These are phyloP conservation scores for Campoletis sonorensis DNA, from an alignment of 1,140 invertebrate genomes.

Conservation along the genomic window DNA sequence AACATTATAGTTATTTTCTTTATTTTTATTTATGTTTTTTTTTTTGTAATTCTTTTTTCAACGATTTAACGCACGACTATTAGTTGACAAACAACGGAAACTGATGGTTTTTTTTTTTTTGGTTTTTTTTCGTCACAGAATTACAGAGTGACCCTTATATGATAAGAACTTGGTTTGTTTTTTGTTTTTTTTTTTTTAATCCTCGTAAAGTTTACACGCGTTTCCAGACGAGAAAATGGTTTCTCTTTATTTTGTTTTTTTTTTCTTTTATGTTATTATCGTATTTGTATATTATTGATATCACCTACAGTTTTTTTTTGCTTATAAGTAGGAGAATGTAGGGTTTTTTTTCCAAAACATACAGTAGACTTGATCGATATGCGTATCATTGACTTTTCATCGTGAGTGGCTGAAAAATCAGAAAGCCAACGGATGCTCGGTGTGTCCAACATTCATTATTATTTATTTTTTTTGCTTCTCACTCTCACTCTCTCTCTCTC, in stretches of 20 bases:
- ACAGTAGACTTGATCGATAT: constrained; percentile 53
- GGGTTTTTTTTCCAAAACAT: constrained; percentile 50
- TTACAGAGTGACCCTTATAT: constrained; percentile 48
- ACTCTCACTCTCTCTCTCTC: neutral
- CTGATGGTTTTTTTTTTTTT: constrained; percentile 45
- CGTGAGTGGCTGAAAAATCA: constrained; percentile 25
- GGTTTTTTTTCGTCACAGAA: constrained; percentile 46
- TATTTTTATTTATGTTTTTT: constrained; percentile 9
- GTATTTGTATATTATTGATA: constrained; percentile 52
- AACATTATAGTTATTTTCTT: constrained; percentile 31
- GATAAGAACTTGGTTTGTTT: constrained; percentile 1
- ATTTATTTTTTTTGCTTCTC: constrained; percentile 1
- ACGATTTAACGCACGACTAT: constrained; percentile 10
- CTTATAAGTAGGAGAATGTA: constrained; percentile 55
- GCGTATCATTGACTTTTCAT: constrained; percentile 36
- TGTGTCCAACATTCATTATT: constrained; percentile 48
- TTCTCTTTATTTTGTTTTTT: constrained; percentile 23
- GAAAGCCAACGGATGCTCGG: constrained; percentile 53
- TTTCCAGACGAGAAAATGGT: constrained; percentile 23
- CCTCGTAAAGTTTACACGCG: constrained; percentile 20
- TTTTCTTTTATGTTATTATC: constrained; percentile 45
- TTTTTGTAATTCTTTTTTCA: neutral
- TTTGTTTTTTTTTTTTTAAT: constrained; percentile 28
- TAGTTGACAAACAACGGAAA: constrained; percentile 30
- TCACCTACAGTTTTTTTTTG: constrained; percentile 47